Percentiles rank a stretch among this genome's conserved stretches.
Conservation (phyloP, 2,888 invertebrate species). For the Leucophenga montana region DNA sequence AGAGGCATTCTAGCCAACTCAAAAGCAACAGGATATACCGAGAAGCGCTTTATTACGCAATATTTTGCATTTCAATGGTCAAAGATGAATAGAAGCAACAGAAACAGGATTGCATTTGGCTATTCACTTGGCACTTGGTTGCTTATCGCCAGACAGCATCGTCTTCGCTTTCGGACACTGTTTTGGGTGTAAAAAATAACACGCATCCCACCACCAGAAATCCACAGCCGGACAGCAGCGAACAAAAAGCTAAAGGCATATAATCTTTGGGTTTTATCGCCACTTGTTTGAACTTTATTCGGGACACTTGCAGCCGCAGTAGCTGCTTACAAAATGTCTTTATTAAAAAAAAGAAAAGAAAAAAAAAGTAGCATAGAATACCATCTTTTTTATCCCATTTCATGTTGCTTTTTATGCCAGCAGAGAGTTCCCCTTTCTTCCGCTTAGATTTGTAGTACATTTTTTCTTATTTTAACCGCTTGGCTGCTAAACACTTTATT, state of each 20-base stretch:
- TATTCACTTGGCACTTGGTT: conserved; percentile 4
- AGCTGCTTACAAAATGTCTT: conserved; percentile 60
- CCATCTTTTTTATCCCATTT: conserved; percentile 60
- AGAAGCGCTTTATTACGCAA: conserved; percentile 22
- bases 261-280: conserved; percentile 70
- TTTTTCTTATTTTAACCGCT: background rate
- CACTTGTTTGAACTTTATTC: conserved; percentile 53
- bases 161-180: background rate
- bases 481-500: conserved; percentile 50
- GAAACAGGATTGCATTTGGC: conserved; percentile 10
- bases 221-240: background rate
- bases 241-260: conserved; percentile 45
- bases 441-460: background rate
- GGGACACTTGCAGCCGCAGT: conserved; percentile 49
- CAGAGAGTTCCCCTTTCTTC: conserved; percentile 33
- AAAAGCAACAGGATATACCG: conserved; percentile 12
- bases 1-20: background rate
- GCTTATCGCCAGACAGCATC: conserved; percentile 21
- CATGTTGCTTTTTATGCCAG: conserved; percentile 58
- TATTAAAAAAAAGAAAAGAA: conserved; percentile 56
- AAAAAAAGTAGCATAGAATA: conserved; percentile 18
- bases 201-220: background rate
- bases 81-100: background rate
- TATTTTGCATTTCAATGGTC: conserved; percentile 27
- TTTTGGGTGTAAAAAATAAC: conserved; percentile 20